These are phyloP conservation scores for Augiades crinisus DNA, from an alignment of 2,888 invertebrate species.

Conservation along the genomic window DNA sequence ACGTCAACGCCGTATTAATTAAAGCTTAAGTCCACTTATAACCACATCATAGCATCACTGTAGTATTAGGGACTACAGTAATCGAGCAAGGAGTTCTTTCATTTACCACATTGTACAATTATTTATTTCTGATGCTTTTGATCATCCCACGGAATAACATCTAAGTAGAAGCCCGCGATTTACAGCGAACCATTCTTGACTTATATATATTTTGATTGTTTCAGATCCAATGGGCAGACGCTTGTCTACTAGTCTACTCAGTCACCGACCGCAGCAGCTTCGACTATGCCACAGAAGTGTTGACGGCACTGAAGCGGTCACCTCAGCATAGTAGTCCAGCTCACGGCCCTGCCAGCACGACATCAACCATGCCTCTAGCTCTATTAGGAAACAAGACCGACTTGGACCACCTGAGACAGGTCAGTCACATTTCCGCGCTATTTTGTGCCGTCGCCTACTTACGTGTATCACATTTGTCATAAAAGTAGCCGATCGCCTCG, in stretches of 20 bases:
- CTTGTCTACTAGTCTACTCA: slow-evolving; percentile 88
- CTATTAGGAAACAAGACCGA: slow-evolving; percentile 91
- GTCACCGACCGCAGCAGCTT: slow-evolving; percentile 88
- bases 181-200: too few relatives aligned
- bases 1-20: too few relatives aligned
- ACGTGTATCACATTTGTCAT: slow-evolving; percentile 1
- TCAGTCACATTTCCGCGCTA: slow-evolving; percentile 50
- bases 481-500: slow-evolving; percentile 2
- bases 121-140: too few relatives aligned
- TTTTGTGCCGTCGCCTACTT: not conserved
- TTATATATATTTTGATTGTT: slow-evolving; percentile 42
- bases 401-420: slow-evolving; percentile 89
- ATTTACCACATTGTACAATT: too few relatives aligned
- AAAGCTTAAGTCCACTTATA: too few relatives aligned
- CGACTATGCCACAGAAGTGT: slow-evolving; percentile 84
- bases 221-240: slow-evolving; percentile 89
- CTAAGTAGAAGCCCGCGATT: too few relatives aligned
- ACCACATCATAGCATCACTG: too few relatives aligned
- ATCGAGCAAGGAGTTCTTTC: too few relatives aligned
- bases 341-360: slow-evolving; percentile 79
- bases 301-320: slow-evolving; percentile 82
- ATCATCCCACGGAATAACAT: too few relatives aligned
- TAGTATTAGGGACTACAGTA: too few relatives aligned
- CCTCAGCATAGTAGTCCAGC: slow-evolving; percentile 79
- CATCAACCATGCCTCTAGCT: slow-evolving; percentile 80